A percentile compares a stretch with the other conserved stretches of the same genome.
Conservation (phyloP, 2,888 invertebrate genomes). For the Zele albiditarsus region DNA sequence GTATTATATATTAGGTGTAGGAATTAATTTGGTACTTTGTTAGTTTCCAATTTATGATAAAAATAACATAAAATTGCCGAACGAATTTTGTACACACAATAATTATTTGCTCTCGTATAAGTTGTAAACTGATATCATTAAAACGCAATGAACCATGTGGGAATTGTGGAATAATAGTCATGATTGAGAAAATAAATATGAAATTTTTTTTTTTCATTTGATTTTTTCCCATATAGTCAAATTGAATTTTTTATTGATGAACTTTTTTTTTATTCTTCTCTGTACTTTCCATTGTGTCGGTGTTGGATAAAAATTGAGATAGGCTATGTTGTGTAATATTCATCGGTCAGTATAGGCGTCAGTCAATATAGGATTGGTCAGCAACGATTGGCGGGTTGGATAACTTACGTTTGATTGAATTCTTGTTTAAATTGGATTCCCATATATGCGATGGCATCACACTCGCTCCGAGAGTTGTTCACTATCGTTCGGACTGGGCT, state of each 20-base stretch:
- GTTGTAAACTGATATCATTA: too few species aligned
- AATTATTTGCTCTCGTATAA: too few species aligned
- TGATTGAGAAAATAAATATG: too few species aligned
- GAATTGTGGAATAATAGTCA: too few species aligned
- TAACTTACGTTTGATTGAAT: not conserved
- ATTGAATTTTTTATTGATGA: not conserved
- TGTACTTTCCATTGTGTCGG: not conserved
- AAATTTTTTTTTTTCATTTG: not conserved
- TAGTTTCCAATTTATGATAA: too few species aligned
- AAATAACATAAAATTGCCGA: too few species aligned
- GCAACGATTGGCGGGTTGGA: not conserved
- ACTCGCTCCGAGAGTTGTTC: not conserved
- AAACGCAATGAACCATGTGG: too few species aligned
- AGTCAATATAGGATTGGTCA: constrained; percentile 4
- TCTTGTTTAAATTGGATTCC: not conserved
- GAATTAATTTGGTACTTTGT: too few species aligned
- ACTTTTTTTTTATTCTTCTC: not conserved
- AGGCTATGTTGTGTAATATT: not conserved
- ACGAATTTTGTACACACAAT: too few species aligned
- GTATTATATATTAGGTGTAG: too few species aligned
- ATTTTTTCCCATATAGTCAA: not conserved
- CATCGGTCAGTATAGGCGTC: not conserved
- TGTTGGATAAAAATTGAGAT: not conserved
- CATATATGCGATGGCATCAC: not conserved
- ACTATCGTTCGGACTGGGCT: too few species aligned